A percentile compares a stretch with the other conserved stretches of the same genome.
These are phyloP conservation scores for Caenorhabditis becei DNA, from an alignment of 2,888 invertebrate genomes.

Conservation along the genomic window DNA sequence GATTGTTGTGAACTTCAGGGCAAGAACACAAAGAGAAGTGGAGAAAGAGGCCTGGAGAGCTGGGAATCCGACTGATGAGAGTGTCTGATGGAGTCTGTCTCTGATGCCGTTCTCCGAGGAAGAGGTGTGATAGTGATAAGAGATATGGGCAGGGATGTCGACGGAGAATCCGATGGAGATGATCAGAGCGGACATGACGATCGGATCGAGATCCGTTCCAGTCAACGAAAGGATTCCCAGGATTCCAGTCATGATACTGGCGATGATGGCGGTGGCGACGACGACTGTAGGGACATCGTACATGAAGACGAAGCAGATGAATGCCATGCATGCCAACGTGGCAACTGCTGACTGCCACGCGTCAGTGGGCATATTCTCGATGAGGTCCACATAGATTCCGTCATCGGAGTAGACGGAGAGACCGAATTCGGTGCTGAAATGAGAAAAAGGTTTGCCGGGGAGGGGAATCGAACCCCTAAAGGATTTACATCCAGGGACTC, in stretches of 20 bases:
- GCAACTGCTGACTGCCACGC: constrained; percentile 79
- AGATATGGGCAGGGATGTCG: constrained; percentile 79
- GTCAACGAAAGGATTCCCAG: constrained; percentile 78
- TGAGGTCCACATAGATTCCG: constrained; percentile 77
- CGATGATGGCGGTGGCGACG: constrained; percentile 69
- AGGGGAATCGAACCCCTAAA: constrained; percentile 54
- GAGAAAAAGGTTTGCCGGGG: constrained; percentile 31
- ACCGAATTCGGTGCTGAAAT: constrained; percentile 64
- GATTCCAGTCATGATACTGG: constrained; percentile 66
- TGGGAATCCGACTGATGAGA: constrained; percentile 74
- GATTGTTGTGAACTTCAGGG: constrained; percentile 57
- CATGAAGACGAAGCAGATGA: constrained; percentile 79
- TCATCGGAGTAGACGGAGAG: constrained; percentile 78
- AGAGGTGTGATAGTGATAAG: constrained; percentile 76
- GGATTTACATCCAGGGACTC: constrained; percentile 26
- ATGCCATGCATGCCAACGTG: constrained; percentile 79
- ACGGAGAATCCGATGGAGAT: constrained; percentile 80
- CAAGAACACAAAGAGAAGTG: constrained; percentile 64
- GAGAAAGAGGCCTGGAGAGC: constrained; percentile 72
- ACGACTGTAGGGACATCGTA: constrained; percentile 79
- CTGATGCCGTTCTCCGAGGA: constrained; percentile 42
- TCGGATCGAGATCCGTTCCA: constrained; percentile 79
- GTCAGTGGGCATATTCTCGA: constrained; percentile 79
- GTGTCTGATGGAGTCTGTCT: constrained; percentile 44
- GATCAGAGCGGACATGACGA: constrained; percentile 80